phyloP scores from a whole-genome alignment of 2,797 vertebrate genomes.

The Octomys mimax region DNA sequence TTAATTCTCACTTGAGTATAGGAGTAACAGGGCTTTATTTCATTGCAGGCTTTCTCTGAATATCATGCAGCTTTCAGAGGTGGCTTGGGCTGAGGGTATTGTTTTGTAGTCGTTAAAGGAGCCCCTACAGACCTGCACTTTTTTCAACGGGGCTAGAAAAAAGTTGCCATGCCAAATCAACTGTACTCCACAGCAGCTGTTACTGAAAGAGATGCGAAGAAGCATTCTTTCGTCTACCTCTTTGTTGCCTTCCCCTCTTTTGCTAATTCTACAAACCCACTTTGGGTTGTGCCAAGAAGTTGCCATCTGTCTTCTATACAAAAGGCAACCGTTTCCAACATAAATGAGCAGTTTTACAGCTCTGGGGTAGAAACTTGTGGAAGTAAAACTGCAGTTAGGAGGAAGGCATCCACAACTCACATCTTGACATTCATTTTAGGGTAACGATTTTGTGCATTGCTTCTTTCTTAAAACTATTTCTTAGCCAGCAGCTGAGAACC shows the following conservation, averaged over 20 bases:
- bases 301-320: constrained; percentile 74
- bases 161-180: background rate
- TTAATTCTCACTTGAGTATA: background rate
- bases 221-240: constrained; percentile 7
- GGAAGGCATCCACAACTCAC: background rate
- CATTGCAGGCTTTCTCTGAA: background rate
- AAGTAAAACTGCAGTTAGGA: constrained; percentile 65
- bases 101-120: background rate
- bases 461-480: constrained; percentile 37
- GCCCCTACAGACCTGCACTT: background rate
- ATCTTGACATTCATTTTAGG: constrained; percentile 45
- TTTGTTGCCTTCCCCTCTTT: background rate
- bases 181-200: background rate
- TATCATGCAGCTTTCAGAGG: background rate
- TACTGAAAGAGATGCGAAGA: constrained; percentile 29
- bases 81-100: background rate
- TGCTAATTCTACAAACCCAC: constrained; percentile 68
- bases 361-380: constrained; percentile 6
- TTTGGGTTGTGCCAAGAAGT: constrained; percentile 67
- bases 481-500: background rate
- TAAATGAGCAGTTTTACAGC: constrained; percentile 69
- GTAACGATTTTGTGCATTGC: background rate
- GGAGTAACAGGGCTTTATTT: background rate
- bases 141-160: background rate
- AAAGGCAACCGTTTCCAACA: constrained; percentile 52